Conservation (phyloP, 1,140 invertebrate species). For the Danaus plexippus region DNA sequence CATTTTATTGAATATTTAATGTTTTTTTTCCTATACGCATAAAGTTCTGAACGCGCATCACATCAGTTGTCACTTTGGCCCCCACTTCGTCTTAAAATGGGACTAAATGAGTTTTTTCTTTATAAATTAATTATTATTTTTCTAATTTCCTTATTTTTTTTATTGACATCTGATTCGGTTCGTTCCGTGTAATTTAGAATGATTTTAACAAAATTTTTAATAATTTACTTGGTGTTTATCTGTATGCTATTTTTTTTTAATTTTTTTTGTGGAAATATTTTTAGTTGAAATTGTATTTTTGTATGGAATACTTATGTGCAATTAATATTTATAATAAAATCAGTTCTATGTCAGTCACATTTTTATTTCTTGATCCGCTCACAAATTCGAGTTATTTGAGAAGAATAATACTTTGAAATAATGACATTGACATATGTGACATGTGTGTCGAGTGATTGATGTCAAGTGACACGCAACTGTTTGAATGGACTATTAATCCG, state of each 20-base stretch:
- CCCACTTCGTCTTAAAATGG: too few species aligned
- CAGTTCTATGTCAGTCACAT: conserved; percentile 45
- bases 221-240: conserved; percentile 37
- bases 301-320: conserved; percentile 68
- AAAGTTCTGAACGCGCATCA: too few species aligned
- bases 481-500: too few species aligned
- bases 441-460: too few species aligned
- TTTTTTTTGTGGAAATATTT: conserved; percentile 61
- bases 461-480: too few species aligned
- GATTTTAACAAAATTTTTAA: conserved; percentile 40
- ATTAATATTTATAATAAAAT: conserved; percentile 69
- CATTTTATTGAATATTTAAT: not conserved
- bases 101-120: conserved; percentile 11
- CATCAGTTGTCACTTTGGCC: too few species aligned
- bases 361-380: conserved; percentile 14
- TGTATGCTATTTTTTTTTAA: conserved; percentile 46
- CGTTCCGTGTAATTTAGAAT: conserved; percentile 31
- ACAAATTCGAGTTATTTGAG: too few species aligned
- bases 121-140: conserved; percentile 16
- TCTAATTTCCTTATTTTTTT: conserved; percentile 35
- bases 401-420: too few species aligned
- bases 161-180: conserved; percentile 57
- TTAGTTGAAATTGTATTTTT: conserved; percentile 70
- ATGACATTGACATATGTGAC: too few species aligned
- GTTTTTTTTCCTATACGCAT: too few species aligned